Evolutionary conservation across 2,888 invertebrate genomes (phyloP), one percentile per base, ranked within the genome.

Genomic region (Clitarchus hookeri): DNA sequence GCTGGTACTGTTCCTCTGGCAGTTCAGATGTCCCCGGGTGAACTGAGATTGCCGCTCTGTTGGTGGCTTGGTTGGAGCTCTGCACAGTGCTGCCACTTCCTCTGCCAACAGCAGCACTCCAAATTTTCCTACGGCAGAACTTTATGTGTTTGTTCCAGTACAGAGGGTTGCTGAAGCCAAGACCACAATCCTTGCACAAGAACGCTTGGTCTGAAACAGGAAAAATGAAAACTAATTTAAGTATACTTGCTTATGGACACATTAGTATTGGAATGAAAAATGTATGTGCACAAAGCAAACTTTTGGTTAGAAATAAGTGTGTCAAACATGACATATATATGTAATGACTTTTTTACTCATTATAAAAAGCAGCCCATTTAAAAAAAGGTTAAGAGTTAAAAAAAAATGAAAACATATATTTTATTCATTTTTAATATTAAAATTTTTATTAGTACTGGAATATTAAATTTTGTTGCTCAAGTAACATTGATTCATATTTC

Each of bases 131-230:
- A 36, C 27, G 48, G n/a, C 48, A 80, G 48, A 82, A 80, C 27
- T 53, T 82, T 0, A 11, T 65, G 26, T 86, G 84, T 12, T 36
- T 44, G 26, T 79, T 48, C 19, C 84, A 36, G n/a, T 84, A 84
- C 25, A 84, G 16, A 12, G 86, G 78, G 77, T 77, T 86, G 54
- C 78, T 26, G 26, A 84, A 86, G 26, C 27, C n/a, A 11, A 78
- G 8, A 19, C 12, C 16, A 44, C 86, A 86, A 8, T 23, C 6
- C 0, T 9, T 19, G 36, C 86, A 86, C 23, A 12, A 44, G 44
- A 84, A 78, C 25, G 54, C 26, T 65, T 44, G 78, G 26, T 13
- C 86, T 86, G 78, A 25, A 85, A 85, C 48, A 83, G 6, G 83
- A 83, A n/a, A 27, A 36, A 36, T 13, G 11, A 27, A 77, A 65